phyloP scores from a whole-genome alignment of 2,113 vertebrate species.

The Gallinago paraguaiae region DNA sequence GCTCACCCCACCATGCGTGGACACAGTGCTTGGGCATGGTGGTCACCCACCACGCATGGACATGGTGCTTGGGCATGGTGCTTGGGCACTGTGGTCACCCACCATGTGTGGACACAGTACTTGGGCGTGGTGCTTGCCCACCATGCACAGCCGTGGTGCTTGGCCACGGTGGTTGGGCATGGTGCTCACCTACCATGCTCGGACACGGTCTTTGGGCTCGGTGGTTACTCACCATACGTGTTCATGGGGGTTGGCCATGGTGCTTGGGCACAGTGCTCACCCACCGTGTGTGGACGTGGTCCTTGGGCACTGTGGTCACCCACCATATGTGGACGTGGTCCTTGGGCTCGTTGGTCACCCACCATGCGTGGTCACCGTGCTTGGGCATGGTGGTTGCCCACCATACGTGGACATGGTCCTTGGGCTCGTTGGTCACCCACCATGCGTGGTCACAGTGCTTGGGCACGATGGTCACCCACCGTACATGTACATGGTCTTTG shows the following conservation, averaged over 20 bases:
- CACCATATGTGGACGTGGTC: neutral
- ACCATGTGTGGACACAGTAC: too few species aligned
- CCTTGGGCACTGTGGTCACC: neutral
- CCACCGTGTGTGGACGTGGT: too few species aligned
- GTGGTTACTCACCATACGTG: neutral
- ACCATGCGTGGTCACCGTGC: neutral
- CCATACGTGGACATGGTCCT: too few species aligned
- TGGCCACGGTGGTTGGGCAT: accelerated
- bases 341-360: too few species aligned
- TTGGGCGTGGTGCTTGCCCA: too few species aligned
- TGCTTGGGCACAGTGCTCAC: neutral
- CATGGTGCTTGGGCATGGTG: neutral
- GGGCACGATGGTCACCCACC: neutral
- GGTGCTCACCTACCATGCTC: neutral
- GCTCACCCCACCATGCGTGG: neutral
- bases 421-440: too few species aligned
- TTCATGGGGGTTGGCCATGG: too few species aligned
- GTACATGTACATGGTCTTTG: neutral
- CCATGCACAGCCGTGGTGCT: neutral
- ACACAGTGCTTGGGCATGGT: neutral
- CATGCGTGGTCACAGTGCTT: too few species aligned
- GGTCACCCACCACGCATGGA: neutral
- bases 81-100: neutral
- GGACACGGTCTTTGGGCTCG: too few species aligned
- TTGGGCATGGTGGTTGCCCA: too few species aligned